Percentiles rank a stretch among this genome's conserved stretches.
Conservation (phyloP, 1,140 invertebrate genomes). For the Bombus pascuorum region DNA sequence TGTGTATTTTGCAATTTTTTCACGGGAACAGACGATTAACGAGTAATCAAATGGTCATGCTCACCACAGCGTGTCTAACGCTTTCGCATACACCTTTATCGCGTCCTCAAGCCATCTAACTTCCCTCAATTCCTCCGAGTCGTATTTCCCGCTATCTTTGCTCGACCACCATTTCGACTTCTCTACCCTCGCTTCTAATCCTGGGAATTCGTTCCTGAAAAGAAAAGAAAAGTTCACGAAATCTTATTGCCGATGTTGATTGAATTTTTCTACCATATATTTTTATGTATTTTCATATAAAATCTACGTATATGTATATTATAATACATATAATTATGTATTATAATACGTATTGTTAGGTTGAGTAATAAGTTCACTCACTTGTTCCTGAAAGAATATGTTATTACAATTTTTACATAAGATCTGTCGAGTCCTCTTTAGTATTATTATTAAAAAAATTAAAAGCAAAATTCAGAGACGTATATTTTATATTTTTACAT, state of each 20-base stretch:
- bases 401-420: no score
- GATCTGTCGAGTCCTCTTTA: no score
- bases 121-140: conserved; percentile 73
- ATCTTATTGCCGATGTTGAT: neutral
- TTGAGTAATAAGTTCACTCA: no score
- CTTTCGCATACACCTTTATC: conserved; percentile 70
- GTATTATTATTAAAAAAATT: no score
- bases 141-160: conserved; percentile 62
- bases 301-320: no score
- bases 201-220: conserved; percentile 70
- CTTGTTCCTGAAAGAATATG: no score
- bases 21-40: neutral
- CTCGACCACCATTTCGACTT: conserved; percentile 75
- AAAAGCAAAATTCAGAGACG: no score
- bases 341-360: no score
- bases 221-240: neutral
- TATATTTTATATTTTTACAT: no score
- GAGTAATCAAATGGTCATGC: conserved; percentile 18
- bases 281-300: no score
- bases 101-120: conserved; percentile 76
- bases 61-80: conserved; percentile 74
- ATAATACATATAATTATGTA: no score
- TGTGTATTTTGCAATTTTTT: neutral
- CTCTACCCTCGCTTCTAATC: conserved; percentile 67
- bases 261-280: neutral